Base-by-base conservation (phyloP, 1,140 invertebrate species). In the Anagrus nilaparvatae region DNA sequence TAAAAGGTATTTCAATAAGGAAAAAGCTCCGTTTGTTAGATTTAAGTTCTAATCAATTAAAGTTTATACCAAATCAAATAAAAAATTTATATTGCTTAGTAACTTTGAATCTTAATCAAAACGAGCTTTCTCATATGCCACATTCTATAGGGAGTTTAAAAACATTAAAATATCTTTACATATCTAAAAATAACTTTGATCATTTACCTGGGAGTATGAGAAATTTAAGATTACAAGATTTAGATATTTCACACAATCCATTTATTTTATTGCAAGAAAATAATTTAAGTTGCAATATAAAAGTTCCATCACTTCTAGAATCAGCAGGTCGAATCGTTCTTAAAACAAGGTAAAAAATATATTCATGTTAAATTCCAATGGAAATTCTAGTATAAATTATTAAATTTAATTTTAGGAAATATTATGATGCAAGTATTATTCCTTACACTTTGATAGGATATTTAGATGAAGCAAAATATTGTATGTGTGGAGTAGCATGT, bases 11-110 rank as follows among this genome's bases (percentile, higher is more conserved):
- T 17, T 60, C 71, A 40, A 67, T 77, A 25, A 58, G 48, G 4
- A 71, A 67, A 38, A 68, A 54, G 18, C 52, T 81, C 19, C 69
- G 68, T 48, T 55, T 73, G 12, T 58, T 85, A 17, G 76, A 82
- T 63, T 52, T 85, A 20, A 75, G 70, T 57, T 58, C 69, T 38
- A 85, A 85, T 62, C 54, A 69, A 38, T 61, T 82, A 49, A 66
- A 48, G 48, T 50, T 59, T 32, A 25, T 83, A 44, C 79, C 81
- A 38, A 66, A 75, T 47, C 62, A 71, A 48, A 69, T 84, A 40
- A 73, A 72, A 47, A 74, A 78, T 44, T 50, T 84, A 31, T 58
- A 67, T 44, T 65, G 59, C 21, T 59, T 84, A 42, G 59, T 74
- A 2, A 69, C 69, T 19, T 52, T 80, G 13, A 71, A 76, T 49